Conservation (phyloP, 1,140 invertebrate species). For the Panagrolaimus sp. region DNA sequence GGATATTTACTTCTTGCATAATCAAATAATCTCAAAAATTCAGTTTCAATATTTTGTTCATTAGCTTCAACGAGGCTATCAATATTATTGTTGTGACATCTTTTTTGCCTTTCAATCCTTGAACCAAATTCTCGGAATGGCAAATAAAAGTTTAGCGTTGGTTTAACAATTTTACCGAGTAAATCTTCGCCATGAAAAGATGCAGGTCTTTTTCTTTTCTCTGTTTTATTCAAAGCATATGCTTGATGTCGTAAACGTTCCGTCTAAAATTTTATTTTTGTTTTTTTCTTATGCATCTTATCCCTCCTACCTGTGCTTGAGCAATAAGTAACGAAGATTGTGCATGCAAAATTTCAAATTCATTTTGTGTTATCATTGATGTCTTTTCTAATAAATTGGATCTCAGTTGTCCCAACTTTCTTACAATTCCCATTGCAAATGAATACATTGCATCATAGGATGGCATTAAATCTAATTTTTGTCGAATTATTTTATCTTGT, state of each 20-base stretch:
- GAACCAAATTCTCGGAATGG: background rate
- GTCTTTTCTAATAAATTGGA: constrained; percentile 3
- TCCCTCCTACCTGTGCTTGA: background rate
- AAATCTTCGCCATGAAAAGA: constrained; percentile 16
- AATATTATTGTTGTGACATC: background rate
- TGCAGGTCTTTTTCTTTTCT: background rate
- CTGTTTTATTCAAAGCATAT: background rate
- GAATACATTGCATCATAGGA: constrained; percentile 17
- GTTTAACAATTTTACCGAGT: background rate
- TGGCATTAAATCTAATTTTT: constrained; percentile 8
- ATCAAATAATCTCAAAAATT: constrained; percentile 18
- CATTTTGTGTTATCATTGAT: background rate
- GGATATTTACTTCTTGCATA: constrained; percentile 1
- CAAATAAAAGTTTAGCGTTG: constrained; percentile 14
- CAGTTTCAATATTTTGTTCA: constrained; percentile 21
- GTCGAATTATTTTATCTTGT: background rate
- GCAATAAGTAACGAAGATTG: constrained; percentile 11
- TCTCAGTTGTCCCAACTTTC: constrained; percentile 1
- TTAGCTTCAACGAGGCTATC: background rate
- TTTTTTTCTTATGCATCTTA: background rate
- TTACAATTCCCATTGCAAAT: constrained; percentile 16
- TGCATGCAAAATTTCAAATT: constrained; percentile 17
- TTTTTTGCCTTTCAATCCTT: constrained; percentile 7
- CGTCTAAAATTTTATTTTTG: constrained; percentile 4
- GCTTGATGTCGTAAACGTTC: background rate